Evolutionary conservation across 30 jellyfish, hydroid and myxozoan species (phyloP).

Genomic region (Clytia hemisphaerica): DNA sequence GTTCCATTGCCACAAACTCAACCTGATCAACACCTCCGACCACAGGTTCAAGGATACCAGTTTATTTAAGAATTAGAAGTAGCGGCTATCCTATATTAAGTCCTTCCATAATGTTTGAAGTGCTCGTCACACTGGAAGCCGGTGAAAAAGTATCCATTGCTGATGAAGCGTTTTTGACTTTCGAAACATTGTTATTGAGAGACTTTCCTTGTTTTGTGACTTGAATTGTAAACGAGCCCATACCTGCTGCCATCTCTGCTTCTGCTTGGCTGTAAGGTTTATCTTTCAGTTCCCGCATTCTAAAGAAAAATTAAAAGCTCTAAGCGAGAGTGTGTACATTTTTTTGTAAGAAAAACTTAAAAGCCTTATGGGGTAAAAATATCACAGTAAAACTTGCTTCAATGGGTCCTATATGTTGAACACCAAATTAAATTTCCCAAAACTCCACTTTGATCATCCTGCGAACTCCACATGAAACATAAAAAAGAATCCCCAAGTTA

Average conservation of each 20-base stretch:
- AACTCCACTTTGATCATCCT: not conserved
- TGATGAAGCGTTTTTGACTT: not conserved
- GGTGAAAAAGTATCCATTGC: not conserved
- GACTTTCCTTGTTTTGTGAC: conserved; percentile 29
- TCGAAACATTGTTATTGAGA: not conserved
- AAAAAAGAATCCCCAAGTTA: too few species aligned
- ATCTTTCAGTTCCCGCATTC: conserved; percentile 68
- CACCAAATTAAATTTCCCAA: not conserved
- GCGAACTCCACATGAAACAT: too few species aligned
- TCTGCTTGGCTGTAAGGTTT: conserved; percentile 90
- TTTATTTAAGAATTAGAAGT: too few species aligned
- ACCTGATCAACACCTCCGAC: too few species aligned
- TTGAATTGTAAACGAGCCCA: conserved; percentile 91
- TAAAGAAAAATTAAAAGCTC: not conserved
- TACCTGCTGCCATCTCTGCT: conserved; percentile 99
- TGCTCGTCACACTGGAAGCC: not conserved
- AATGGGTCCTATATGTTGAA: too few species aligned
- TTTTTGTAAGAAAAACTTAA: too few species aligned
- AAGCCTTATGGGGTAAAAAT: too few species aligned
- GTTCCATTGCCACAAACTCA: too few species aligned
- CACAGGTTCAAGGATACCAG: too few species aligned
- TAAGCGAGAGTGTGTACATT: too few species aligned
- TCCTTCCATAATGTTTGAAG: conserved; percentile 3
- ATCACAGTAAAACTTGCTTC: too few species aligned
- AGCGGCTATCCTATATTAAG: not conserved